A percentile compares a stretch with the other conserved stretches of the same genome.
These are phyloP conservation scores for Protomyctophum bolini DNA, from an alignment of 2,113 vertebrate genomes.

Conservation along the genomic window DNA sequence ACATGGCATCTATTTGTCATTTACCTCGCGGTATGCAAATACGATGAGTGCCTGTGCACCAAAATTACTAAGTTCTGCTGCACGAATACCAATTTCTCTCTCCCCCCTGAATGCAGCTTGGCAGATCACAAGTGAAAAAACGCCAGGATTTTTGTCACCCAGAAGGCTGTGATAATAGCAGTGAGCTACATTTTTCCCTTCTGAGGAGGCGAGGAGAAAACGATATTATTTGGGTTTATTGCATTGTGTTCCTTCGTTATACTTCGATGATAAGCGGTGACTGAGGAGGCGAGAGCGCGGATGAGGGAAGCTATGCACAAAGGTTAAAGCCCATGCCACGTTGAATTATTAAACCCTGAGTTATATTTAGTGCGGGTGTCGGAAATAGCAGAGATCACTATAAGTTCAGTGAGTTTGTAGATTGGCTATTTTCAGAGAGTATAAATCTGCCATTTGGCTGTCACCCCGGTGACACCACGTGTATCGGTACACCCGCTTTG, in stretches of 20 bases:
- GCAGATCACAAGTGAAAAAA: conserved; percentile 42
- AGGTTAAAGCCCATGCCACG: conserved; percentile 30
- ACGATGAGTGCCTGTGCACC: conserved; percentile 65
- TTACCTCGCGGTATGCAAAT: conserved; percentile 77
- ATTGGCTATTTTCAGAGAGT: too few relatives aligned
- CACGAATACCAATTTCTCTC: conserved; percentile 66
- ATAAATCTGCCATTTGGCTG: too few relatives aligned
- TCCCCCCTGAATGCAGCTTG: conserved; percentile 35
- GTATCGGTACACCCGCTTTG: too few relatives aligned
- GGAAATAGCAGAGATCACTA: too few relatives aligned
- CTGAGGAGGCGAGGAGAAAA: conserved; percentile 63
- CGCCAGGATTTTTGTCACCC: conserved; percentile 9
- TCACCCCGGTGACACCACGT: too few relatives aligned
- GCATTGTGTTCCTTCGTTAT: conserved; percentile 67
- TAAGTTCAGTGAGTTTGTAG: not conserved
- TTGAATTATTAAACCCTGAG: too few relatives aligned
- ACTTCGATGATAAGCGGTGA: conserved; percentile 60
- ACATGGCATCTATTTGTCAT: conserved; percentile 75
- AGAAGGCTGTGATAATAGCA: conserved; percentile 67
- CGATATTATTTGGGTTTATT: conserved; percentile 72
- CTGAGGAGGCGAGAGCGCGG: conserved; percentile 54
- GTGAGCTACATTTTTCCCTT: conserved; percentile 57
- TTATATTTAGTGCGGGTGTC: too few relatives aligned
- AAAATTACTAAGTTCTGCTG: conserved; percentile 62
- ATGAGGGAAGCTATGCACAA: conserved; percentile 36